Percentiles rank a stretch among this genome's conserved stretches.
Conservation (phyloP, 2,888 invertebrate genomes). For the Coenonympha glycerion region DNA sequence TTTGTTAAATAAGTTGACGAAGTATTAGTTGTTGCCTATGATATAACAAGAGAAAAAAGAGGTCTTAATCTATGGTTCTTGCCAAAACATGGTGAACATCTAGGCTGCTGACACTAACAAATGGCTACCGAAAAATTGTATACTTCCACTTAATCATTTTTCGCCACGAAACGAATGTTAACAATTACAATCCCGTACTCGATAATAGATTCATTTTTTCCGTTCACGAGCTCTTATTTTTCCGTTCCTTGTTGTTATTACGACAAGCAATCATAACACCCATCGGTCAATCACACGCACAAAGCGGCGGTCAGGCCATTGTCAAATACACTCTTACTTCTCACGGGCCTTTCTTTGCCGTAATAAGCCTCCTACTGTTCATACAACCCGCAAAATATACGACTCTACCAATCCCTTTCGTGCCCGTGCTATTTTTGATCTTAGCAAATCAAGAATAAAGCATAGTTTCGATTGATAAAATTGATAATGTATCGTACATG, state of each 20-base stretch:
- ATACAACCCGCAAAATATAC: slow-evolving; percentile 3
- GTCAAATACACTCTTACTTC: slow-evolving; percentile 41
- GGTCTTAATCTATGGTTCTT: no score
- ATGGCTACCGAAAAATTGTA: not conserved
- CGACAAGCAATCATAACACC: slow-evolving; percentile 25
- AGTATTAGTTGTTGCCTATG: no score
- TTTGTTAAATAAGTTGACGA: no score
- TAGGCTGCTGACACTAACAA: not conserved
- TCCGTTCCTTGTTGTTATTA: slow-evolving; percentile 15
- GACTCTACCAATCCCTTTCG: not conserved
- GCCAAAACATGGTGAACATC: not conserved
- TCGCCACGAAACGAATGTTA: slow-evolving; percentile 16
- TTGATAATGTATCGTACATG: not conserved
- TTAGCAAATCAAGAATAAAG: not conserved
- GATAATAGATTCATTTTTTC: slow-evolving; percentile 22
- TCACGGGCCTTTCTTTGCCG: slow-evolving; percentile 33
- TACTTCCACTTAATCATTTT: not conserved
- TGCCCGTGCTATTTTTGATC: not conserved
- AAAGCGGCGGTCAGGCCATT: slow-evolving; percentile 35
- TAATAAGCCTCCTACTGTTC: slow-evolving; percentile 45
- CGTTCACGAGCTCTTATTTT: slow-evolving; percentile 13
- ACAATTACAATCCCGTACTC: slow-evolving; percentile 20
- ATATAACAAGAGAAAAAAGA: no score
- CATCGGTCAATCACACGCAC: slow-evolving; percentile 40
- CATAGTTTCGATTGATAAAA: not conserved